A percentile compares a stretch with the other conserved stretches of the same genome.
These are phyloP conservation scores for Cataglyphis cursor DNA, from an alignment of 2,888 invertebrate genomes.

Conservation along the genomic window DNA sequence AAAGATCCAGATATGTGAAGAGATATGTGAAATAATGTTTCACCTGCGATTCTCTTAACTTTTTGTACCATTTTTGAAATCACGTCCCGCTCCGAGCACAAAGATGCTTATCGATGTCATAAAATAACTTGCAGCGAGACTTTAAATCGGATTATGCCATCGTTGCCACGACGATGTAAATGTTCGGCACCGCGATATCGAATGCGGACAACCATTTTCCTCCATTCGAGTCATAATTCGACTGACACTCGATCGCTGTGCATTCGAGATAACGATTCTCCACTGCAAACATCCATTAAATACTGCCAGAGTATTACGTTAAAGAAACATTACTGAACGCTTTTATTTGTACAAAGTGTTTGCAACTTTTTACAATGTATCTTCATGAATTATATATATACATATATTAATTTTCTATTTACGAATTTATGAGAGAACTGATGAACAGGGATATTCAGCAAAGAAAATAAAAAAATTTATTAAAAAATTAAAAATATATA, in stretches of 20 bases:
- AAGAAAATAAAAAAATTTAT: background rate
- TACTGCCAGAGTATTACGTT: background rate
- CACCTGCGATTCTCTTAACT: background rate
- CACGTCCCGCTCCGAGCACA: background rate
- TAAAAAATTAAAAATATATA: background rate
- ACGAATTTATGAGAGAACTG: background rate
- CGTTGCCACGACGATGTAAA: conserved; percentile 35
- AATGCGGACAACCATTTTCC: conserved; percentile 3
- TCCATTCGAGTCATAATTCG: conserved; percentile 7
- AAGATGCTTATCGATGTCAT: conserved; percentile 42
- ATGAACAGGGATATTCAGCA: background rate
- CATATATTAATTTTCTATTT: background rate
- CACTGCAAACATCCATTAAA: background rate
- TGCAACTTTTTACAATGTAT: background rate
- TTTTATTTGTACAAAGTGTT: background rate
- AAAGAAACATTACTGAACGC: background rate
- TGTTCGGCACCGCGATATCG: background rate
- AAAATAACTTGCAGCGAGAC: conserved; percentile 27
- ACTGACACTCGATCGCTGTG: background rate
- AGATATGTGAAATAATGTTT: conserved; percentile 15
- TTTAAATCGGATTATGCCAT: conserved; percentile 38
- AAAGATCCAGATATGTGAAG: background rate
- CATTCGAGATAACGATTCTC: background rate
- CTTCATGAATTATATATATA: background rate
- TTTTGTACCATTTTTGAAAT: conserved; percentile 36